Conservation (phyloP, 2,797 vertebrate species). For the Anableps anableps region DNA sequence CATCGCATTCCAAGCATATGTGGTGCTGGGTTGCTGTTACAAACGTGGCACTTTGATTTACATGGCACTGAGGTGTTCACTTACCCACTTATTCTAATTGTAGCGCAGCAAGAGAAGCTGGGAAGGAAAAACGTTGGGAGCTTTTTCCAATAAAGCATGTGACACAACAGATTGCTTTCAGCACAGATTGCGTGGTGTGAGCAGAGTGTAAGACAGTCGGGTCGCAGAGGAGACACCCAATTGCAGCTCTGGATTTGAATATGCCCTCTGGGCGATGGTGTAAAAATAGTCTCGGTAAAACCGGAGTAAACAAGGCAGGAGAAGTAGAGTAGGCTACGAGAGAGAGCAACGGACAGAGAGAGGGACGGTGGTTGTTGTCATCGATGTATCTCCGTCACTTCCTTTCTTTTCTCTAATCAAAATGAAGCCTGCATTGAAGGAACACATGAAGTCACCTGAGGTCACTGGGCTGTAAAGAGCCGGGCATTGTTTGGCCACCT, state of each 20-base stretch:
- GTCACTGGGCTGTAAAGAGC: constrained; percentile 12
- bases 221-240: constrained; percentile 65
- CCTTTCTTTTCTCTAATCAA: constrained; percentile 9
- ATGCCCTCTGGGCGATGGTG: constrained; percentile 72
- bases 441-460: not conserved
- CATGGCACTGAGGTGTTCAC: not conserved
- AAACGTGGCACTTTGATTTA: not conserved
- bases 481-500: constrained; percentile 54
- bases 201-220: constrained; percentile 53
- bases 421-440: constrained; percentile 5
- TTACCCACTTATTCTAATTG: constrained; percentile 4
- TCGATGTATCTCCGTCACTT: constrained; percentile 47
- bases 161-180: constrained; percentile 41
- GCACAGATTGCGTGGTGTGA: constrained; percentile 36
- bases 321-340: constrained; percentile 67
- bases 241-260: constrained; percentile 79
- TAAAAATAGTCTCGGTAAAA: constrained; percentile 82
- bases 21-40: not conserved
- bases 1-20: not conserved
- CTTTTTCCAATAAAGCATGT: not conserved
- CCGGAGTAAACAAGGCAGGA: constrained; percentile 77
- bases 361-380: constrained; percentile 18
- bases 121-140: not conserved
- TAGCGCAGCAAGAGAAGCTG: constrained; percentile 4
- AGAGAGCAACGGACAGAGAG: constrained; percentile 12